Base-by-base conservation (phyloP, 1,140 invertebrate genomes). In the Conopomorpha cramerella region DNA sequence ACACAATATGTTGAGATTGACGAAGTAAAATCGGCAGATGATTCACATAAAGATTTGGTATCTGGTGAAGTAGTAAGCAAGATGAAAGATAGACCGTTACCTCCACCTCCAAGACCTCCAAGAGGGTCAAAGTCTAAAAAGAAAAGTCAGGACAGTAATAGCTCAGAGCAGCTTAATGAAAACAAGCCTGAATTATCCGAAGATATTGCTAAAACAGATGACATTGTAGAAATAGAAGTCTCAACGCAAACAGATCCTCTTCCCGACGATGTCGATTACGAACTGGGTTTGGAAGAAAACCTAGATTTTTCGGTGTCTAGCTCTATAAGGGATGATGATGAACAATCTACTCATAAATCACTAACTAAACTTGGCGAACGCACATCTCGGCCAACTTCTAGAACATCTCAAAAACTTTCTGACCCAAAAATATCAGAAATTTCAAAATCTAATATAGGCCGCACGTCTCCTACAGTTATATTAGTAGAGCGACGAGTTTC, bases 161-260 rank as follows among this genome's bases (percentile, higher is more conserved):
- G 70, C 27, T 59, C 78, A 16, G 37, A 54, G n/a, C 38, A 39
- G 36, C 45, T 39, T 14, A 12, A 30, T 13, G 46, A 41, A 14
- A n/a, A 30, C 11, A 45, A 48, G 6, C 13, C n/a, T 30, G 34
- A 46, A 26, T 30, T 28, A 14, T 32, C 23, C 12, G 33, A 50
- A 25, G 41, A 56, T 10, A 35, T 48, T 34, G 25, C 34, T 15
- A 49, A 58, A 41, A 12, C 39, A 23, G 58, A 67, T 36, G 52
- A 62, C 43, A 39, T 78, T 16, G 49, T 83, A 27, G 86, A 91
- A 67, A 84, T 84, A 13, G 86, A 87, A 46, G 84, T 88, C 2
- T 89, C 87, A 1, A 91, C 88, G 0, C 90, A 92, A 68, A 92
- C 90, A 0, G 90, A 92, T 66, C 87, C 89, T 0, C 50, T 91